A percentile compares a stretch with the other conserved stretches of the same genome.
Conservation (phyloP, 1,140 invertebrate species). For the Rhizoglyphus robini region DNA sequence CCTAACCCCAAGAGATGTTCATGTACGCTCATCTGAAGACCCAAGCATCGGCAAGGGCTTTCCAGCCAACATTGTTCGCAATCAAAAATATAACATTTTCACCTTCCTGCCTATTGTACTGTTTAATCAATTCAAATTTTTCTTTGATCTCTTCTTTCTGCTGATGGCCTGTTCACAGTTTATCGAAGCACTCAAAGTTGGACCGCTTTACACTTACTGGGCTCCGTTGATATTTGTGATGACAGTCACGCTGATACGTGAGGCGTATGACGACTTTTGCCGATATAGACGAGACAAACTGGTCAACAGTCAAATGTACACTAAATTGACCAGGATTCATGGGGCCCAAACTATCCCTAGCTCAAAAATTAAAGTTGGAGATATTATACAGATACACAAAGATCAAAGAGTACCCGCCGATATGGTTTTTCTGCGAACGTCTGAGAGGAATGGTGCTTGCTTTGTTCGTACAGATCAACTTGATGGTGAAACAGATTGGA, state of each 20-base stretch:
- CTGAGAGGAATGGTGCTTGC: slow-evolving; percentile 82
- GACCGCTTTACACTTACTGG: slow-evolving; percentile 98
- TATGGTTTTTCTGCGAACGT: slow-evolving; percentile 81
- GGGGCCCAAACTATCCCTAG: slow-evolving; percentile 30
- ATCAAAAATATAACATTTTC: slow-evolving; percentile 97
- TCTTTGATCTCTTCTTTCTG: slow-evolving; percentile 95
- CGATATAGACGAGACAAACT: slow-evolving; percentile 81
- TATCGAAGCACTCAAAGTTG: slow-evolving; percentile 86
- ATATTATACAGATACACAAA: slow-evolving; percentile 49
- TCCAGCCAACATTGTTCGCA: slow-evolving; percentile 88
- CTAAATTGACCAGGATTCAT: slow-evolving; percentile 40
- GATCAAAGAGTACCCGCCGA: slow-evolving; percentile 93
- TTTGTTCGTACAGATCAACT: slow-evolving; percentile 98
- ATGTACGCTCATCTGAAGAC: neutral
- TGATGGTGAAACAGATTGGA: slow-evolving; percentile 99
- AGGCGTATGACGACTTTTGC: slow-evolving; percentile 89
- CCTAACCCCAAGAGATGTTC: slow-evolving; percentile 16
- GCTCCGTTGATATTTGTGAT: slow-evolving; percentile 92
- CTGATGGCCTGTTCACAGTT: slow-evolving; percentile 97
- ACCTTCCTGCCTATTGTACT: slow-evolving; percentile 95
- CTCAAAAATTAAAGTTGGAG: slow-evolving; percentile 44
- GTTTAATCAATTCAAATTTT: slow-evolving; percentile 98
- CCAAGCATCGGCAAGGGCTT: slow-evolving; percentile 43
- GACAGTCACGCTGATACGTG: slow-evolving; percentile 82
- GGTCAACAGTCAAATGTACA: slow-evolving; percentile 74